phyloP scores from a whole-genome alignment of 2,888 invertebrate species.

The Tryphoninae sp. region DNA sequence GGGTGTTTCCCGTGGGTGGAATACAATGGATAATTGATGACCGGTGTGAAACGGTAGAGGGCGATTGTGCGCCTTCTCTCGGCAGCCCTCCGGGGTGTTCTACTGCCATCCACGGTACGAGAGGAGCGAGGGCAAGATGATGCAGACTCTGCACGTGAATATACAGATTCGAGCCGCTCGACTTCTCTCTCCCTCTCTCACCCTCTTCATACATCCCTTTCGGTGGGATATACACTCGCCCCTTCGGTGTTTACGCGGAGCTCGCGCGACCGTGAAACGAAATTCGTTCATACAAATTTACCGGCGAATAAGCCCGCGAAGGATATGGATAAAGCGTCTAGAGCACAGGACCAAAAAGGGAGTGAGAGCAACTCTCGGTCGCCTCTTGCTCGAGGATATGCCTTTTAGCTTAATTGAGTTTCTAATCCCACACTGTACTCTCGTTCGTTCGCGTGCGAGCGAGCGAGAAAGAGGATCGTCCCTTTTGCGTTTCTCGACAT shows the following conservation, averaged over 20 bases:
- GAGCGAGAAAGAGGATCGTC: constrained; percentile 6
- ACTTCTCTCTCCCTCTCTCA: constrained; percentile 26
- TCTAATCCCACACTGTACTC: constrained; percentile 42
- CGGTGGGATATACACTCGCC: constrained; percentile 35
- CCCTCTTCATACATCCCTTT: constrained; percentile 46
- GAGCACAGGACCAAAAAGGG: constrained; percentile 36
- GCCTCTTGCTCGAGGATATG: constrained; percentile 42
- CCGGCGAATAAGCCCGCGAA: constrained; percentile 52
- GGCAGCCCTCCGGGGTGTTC: constrained; percentile 26
- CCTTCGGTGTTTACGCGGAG: constrained; percentile 50
- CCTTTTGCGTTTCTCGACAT: constrained; percentile 32
- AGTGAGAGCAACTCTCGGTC: constrained; percentile 24
- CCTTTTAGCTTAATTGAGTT: constrained; percentile 63
- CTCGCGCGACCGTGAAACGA: constrained; percentile 61
- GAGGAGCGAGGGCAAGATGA: constrained; percentile 34
- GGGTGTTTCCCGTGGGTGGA: constrained; percentile 48
- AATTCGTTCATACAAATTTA: constrained; percentile 62
- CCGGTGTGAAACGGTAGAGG: constrained; percentile 54
- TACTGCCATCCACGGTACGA: neutral
- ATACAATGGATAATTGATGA: constrained; percentile 69
- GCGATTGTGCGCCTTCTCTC: constrained; percentile 52
- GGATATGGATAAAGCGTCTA: constrained; percentile 48
- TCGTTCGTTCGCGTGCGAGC: neutral
- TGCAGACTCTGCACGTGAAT: constrained; percentile 41
- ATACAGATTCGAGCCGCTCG: constrained; percentile 7